A percentile compares a stretch with the other conserved stretches of the same genome.
phyloP scores from a whole-genome alignment of 2,888 invertebrate genomes.

The Choreutis nemorana region DNA sequence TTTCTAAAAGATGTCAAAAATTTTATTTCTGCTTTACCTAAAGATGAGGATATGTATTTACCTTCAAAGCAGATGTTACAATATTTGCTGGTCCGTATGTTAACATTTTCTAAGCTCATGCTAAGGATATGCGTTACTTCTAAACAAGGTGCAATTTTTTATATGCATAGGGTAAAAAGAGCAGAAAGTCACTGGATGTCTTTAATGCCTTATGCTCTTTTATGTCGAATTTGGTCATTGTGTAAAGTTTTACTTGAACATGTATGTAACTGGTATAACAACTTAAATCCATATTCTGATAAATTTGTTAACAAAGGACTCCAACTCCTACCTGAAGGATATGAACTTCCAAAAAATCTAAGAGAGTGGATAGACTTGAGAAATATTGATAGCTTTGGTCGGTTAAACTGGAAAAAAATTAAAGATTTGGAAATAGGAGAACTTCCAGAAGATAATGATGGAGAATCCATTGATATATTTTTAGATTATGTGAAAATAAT shows the following conservation, averaged over 20 bases:
- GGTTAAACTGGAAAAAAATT: constrained; percentile 38
- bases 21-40: constrained; percentile 33
- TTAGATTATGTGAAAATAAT: constrained; percentile 37
- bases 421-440: constrained; percentile 21
- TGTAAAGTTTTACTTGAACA: constrained; percentile 49
- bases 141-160: constrained; percentile 52
- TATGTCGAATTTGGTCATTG: constrained; percentile 65
- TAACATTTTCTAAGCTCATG: constrained; percentile 66
- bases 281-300: constrained; percentile 36
- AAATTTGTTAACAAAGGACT: constrained; percentile 48
- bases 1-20: constrained; percentile 47
- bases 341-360: constrained; percentile 50
- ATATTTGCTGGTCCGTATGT: constrained; percentile 58
- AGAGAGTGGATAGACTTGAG: constrained; percentile 53
- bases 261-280: constrained; percentile 58
- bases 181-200: constrained; percentile 67
- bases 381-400: constrained; percentile 45
- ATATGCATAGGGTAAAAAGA: constrained; percentile 53
- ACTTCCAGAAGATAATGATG: constrained; percentile 24
- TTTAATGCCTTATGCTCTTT: constrained; percentile 57
- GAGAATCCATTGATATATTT: constrained; percentile 31
- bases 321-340: constrained; percentile 49
- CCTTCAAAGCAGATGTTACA: constrained; percentile 69
- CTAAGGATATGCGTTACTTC: constrained; percentile 51
- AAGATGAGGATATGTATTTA: constrained; percentile 31